Base-by-base conservation (phyloP, 1,140 invertebrate genomes). In the Bombus confusus region DNA sequence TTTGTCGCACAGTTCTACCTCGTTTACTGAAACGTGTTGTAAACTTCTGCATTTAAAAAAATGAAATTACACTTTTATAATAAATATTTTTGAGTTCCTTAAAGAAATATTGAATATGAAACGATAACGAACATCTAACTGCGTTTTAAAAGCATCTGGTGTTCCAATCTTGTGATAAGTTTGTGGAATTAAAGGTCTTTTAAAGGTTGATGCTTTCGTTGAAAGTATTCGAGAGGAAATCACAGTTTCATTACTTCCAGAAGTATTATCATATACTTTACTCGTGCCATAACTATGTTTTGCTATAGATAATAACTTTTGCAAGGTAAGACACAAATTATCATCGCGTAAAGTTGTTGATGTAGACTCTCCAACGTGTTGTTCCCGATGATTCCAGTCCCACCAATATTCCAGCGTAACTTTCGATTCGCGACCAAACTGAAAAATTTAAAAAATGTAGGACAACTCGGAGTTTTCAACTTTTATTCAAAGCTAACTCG, bases 351-450 rank as follows among this genome's bases (percentile, higher is more conserved):
- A 78, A 13, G 31, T 85, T 52, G 75, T 73, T 28, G 91, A 73
- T n/a, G 88, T 74, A 22, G 90, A 79, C 75, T 91, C 92, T 77
- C 88, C 88, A 62, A 25, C 68, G n/a, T 75, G 78, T 34, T 86
- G 84, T 52, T 95, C 94, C 43, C 83, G 92, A 90, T 80, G 79
- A 69, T 92, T 89, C 3, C 95, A 94, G 86, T 96, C 96, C 98
- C 98, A 98, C 95, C 97, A 97, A 94, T 98, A 98, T 93, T 98
- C 97, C 69, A 98, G 94, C 86, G 96, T 96, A 37, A 98, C 93
- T 94, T 97, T 98, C 0, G 97, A 97, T 87, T 98, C 97, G 77
- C 96, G 96, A 22, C 98, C 98, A 95, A 98, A 97, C 97, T 97
- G 80, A 8, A 79, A 88, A 87, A 77, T 31, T 88, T 82, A 8